phyloP scores from a whole-genome alignment of 2,113 vertebrate genomes.

The Pedetes capensis region DNA sequence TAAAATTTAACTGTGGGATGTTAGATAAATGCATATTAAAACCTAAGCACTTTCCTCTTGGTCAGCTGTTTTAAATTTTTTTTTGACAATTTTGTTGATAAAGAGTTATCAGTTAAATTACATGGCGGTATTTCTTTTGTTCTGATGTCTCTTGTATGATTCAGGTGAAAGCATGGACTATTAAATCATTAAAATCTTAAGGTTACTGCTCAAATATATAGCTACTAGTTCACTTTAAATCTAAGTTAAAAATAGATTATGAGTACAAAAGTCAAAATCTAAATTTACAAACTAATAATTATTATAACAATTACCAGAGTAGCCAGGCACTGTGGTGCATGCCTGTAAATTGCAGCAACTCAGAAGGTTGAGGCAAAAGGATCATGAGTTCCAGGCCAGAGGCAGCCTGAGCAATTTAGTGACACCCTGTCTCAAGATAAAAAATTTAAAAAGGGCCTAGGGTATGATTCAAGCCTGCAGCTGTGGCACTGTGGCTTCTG shows the following conservation, averaged over 20 bases:
- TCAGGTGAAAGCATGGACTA: not conserved
- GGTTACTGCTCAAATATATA: not conserved
- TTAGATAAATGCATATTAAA: conserved; percentile 9
- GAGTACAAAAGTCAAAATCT: conserved; percentile 31
- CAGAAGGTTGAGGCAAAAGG: no score
- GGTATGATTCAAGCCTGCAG: no score
- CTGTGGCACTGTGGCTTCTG: no score
- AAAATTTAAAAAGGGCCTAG: no score
- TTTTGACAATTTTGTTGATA: not conserved
- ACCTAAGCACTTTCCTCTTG: not conserved
- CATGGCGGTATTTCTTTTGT: not conserved
- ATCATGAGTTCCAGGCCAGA: no score
- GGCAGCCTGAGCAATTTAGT: no score
- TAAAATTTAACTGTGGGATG: not conserved
- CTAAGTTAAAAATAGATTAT: conserved; percentile 42
- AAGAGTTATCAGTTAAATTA: not conserved
- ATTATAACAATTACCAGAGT: not conserved
- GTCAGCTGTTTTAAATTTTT: not conserved
- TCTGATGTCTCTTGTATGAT: not conserved
- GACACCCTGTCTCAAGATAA: no score
- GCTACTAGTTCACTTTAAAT: not conserved
- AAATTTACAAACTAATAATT: conserved; percentile 33
- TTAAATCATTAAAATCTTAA: conserved; percentile 12
- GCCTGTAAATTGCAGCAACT: no score
- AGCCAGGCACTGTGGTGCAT: no score